Percentiles rank a stretch among this genome's conserved stretches.
phyloP scores from a whole-genome alignment of 2,113 vertebrate species.

The Hippoglossus stenolepis region DNA sequence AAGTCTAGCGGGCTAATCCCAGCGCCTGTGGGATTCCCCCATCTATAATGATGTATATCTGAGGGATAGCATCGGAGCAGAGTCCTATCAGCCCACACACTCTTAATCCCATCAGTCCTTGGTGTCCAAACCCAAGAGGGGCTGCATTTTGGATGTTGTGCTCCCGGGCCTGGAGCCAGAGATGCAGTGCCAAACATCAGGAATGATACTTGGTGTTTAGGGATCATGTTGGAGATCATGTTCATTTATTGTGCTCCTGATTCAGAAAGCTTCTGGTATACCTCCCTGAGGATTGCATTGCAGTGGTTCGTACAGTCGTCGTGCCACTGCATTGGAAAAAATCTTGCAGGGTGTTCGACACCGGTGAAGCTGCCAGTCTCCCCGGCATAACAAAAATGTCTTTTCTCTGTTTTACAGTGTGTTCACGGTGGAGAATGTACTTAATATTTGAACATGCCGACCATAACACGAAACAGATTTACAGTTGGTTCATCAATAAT shows the following conservation, averaged over 20 bases:
- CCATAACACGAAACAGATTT: slow-evolving; percentile 38
- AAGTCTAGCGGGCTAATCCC: slow-evolving; percentile 77
- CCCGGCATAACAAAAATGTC: slow-evolving; percentile 23
- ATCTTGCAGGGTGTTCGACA: slow-evolving; percentile 27
- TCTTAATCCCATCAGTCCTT: slow-evolving; percentile 79
- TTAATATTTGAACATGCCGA: slow-evolving; percentile 58
- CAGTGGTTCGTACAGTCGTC: slow-evolving; percentile 37
- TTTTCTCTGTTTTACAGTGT: slow-evolving; percentile 26
- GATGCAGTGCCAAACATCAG: slow-evolving; percentile 49
- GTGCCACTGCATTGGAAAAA: slow-evolving; percentile 27
- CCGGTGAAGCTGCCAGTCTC: slow-evolving; percentile 20
- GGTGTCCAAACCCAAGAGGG: slow-evolving; percentile 65
- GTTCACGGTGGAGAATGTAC: slow-evolving; percentile 22
- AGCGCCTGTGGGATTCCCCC: slow-evolving; percentile 72
- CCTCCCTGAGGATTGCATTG: slow-evolving; percentile 42
- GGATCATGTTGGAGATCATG: slow-evolving; percentile 66
- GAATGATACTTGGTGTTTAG: slow-evolving; percentile 51
- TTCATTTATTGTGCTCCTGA: slow-evolving; percentile 59
- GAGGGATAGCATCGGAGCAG: slow-evolving; percentile 76
- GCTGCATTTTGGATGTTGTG: slow-evolving; percentile 51
- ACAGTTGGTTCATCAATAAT: slow-evolving; percentile 53
- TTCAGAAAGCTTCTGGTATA: slow-evolving; percentile 22
- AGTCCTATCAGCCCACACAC: slow-evolving; percentile 75
- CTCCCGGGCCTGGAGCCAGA: slow-evolving; percentile 43
- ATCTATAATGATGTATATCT: slow-evolving; percentile 78